Conservation (phyloP, 2,797 vertebrate species). For the Choloepus didactylus region DNA sequence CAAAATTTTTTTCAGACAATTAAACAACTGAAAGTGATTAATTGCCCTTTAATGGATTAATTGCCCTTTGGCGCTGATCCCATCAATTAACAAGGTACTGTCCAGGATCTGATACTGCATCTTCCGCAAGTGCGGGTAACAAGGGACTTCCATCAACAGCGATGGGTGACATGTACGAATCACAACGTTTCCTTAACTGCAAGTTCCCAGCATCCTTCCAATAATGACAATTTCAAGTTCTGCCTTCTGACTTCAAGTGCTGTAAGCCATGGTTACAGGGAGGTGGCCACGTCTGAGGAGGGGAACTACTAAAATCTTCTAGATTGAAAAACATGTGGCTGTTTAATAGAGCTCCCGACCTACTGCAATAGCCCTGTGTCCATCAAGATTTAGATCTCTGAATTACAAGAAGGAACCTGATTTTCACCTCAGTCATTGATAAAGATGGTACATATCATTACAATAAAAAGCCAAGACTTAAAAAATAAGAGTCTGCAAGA, state of each 20-base stretch:
- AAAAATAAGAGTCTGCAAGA: conserved; percentile 52
- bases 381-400: conserved; percentile 66
- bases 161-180: background rate
- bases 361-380: background rate
- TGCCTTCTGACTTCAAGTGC: background rate
- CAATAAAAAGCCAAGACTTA: conserved; percentile 61
- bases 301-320: background rate
- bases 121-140: background rate
- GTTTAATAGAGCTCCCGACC: background rate
- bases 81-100: background rate
- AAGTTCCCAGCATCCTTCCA: background rate
- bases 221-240: background rate
- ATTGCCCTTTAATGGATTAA: conserved; percentile 42
- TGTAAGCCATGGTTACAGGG: background rate
- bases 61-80: background rate
- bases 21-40: conserved; percentile 61
- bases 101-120: background rate
- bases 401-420: conserved; percentile 56
- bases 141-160: background rate
- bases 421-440: conserved; percentile 59
- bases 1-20: conserved; percentile 43
- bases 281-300: background rate
- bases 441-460: background rate
- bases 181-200: background rate
- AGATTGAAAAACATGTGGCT: conserved; percentile 6